phyloP scores from a whole-genome alignment of 2,888 invertebrate genomes.

The Chydorus sphaericus region DNA sequence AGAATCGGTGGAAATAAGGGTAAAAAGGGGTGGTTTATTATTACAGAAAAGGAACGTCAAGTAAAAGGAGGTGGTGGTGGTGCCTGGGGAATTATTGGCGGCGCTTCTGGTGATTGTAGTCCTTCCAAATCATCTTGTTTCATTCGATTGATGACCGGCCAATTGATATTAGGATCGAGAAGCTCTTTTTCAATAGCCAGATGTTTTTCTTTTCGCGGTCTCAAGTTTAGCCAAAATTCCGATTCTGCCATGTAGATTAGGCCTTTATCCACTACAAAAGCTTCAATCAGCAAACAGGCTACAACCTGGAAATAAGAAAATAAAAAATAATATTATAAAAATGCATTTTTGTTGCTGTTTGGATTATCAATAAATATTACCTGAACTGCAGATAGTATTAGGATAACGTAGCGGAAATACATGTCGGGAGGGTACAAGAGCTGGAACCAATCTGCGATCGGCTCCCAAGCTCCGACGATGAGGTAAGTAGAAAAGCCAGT shows the following conservation, averaged over 20 bases:
- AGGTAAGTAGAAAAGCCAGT: constrained; percentile 42
- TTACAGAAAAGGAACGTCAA: too few relatives aligned
- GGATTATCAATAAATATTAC: background rate
- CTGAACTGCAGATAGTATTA: constrained; percentile 30
- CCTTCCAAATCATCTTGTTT: too few relatives aligned
- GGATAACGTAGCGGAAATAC: constrained; percentile 39
- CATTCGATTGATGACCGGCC: too few relatives aligned
- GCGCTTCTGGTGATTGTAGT: too few relatives aligned
- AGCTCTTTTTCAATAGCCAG: constrained; percentile 33
- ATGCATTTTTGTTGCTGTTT: background rate
- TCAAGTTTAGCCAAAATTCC: constrained; percentile 23
- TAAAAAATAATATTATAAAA: background rate
- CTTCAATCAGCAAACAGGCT: constrained; percentile 1
- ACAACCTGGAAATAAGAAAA: background rate
- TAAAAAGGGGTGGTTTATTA: too few relatives aligned
- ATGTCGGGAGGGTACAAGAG: constrained; percentile 47
- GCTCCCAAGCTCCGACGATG: constrained; percentile 33
- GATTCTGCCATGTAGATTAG: constrained; percentile 20
- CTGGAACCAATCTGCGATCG: constrained; percentile 50
- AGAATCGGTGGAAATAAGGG: too few relatives aligned
- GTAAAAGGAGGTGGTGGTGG: too few relatives aligned
- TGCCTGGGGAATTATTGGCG: too few relatives aligned
- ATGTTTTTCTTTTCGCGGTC: constrained; percentile 42
- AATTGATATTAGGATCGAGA: too few relatives aligned
- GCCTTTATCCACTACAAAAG: constrained; percentile 20